Percentiles rank a stretch among this genome's conserved stretches.
These are phyloP conservation scores for Tenthredo scrophulariae DNA, from an alignment of 2,888 invertebrate genomes.

Conservation along the genomic window DNA sequence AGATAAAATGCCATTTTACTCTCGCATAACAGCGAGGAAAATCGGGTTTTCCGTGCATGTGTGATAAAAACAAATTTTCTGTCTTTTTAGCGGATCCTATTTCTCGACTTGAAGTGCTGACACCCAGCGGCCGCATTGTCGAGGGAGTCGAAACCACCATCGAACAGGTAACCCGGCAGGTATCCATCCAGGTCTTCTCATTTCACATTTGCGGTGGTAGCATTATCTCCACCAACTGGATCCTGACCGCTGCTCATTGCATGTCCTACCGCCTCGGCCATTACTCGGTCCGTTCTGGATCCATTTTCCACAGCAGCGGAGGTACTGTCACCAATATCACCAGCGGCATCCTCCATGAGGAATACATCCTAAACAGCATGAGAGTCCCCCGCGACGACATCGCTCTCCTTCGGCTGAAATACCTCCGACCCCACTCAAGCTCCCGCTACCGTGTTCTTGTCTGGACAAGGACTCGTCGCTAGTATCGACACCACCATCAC, in stretches of 20 bases:
- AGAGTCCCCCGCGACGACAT: constrained; percentile 77
- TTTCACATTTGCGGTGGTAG: constrained; percentile 81
- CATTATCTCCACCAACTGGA: constrained; percentile 78
- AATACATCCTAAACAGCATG: constrained; percentile 75
- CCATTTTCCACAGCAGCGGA: constrained; percentile 78
- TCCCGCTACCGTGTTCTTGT: constrained; percentile 77
- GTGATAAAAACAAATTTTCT: no score
- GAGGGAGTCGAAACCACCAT: constrained; percentile 79
- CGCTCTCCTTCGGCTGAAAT: constrained; percentile 79
- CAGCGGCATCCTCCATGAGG: constrained; percentile 79
- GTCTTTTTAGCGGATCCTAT: not conserved
- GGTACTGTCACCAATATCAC: constrained; percentile 79
- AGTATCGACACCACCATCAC: constrained; percentile 58
- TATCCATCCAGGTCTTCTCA: constrained; percentile 76
- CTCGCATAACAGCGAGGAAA: no score
- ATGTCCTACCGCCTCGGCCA: constrained; percentile 60
- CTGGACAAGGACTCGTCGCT: constrained; percentile 59
- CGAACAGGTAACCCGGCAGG: constrained; percentile 78
- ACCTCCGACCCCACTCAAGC: constrained; percentile 78
- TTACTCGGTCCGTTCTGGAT: constrained; percentile 80
- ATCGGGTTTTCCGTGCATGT: no score
- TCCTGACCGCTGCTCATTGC: constrained; percentile 83
- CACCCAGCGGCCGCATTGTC: constrained; percentile 74
- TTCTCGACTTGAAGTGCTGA: constrained; percentile 11
- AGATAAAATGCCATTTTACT: no score